A percentile compares a stretch with the other conserved stretches of the same genome.
Evolutionary conservation across 2,888 invertebrate species (phyloP).

Genomic region (Nezara viridula): DNA sequence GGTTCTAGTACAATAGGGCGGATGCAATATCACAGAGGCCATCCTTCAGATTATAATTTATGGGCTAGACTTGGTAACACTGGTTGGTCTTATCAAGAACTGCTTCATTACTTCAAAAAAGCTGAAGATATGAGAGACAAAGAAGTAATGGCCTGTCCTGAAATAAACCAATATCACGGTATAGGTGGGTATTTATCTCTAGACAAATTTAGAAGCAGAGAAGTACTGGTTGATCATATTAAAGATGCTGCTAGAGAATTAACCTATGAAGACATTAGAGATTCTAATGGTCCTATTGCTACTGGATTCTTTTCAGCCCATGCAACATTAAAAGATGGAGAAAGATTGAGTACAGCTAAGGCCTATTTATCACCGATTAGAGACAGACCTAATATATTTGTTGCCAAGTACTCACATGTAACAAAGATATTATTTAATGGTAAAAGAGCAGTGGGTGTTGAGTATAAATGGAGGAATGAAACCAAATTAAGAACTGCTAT

Average conservation of each 20-base stretch:
- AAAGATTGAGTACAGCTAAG: slow-evolving; percentile 71
- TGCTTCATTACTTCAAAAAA: slow-evolving; percentile 68
- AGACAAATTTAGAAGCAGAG: slow-evolving; percentile 56
- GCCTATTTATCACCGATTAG: slow-evolving; percentile 67
- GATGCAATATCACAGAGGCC: slow-evolving; percentile 67
- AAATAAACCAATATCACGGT: slow-evolving; percentile 58
- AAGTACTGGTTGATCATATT: slow-evolving; percentile 48
- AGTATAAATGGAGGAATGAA: slow-evolving; percentile 71
- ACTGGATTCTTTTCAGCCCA: slow-evolving; percentile 54
- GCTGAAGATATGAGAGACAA: slow-evolving; percentile 66
- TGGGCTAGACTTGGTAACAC: slow-evolving; percentile 68
- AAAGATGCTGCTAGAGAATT: slow-evolving; percentile 60
- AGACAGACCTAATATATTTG: slow-evolving; percentile 66
- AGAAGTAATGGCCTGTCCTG: slow-evolving; percentile 52
- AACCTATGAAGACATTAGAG: slow-evolving; percentile 58
- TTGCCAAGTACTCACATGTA: slow-evolving; percentile 67
- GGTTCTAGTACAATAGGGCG: slow-evolving; percentile 69
- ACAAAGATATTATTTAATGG: slow-evolving; percentile 66
- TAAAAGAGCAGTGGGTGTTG: slow-evolving; percentile 73
- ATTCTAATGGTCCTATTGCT: slow-evolving; percentile 44
- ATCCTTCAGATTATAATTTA: slow-evolving; percentile 68
- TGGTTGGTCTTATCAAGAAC: slow-evolving; percentile 70
- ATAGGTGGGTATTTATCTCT: slow-evolving; percentile 61
- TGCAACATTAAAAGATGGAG: slow-evolving; percentile 76
- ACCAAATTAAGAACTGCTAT: slow-evolving; percentile 72